Base-by-base conservation (phyloP, 2,797 vertebrate species). In the Bradypodion ventrale region DNA sequence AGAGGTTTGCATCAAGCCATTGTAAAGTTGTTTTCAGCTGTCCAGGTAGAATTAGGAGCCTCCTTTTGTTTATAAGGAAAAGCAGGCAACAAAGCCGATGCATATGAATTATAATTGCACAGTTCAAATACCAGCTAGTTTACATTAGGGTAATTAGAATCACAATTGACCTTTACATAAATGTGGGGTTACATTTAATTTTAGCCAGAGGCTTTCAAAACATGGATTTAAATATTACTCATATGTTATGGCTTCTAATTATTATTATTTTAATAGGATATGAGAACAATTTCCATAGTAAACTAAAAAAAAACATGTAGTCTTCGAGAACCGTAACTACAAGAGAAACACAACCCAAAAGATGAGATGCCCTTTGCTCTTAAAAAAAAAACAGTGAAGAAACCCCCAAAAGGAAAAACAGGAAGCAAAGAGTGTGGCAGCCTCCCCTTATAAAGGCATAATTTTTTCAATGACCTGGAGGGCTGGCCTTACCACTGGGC, bases 121-220 rank as follows among this genome's bases (percentile, higher is more conserved):
- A 84, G 73, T 93, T 91, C 86, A 93, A 91, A 90, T 78, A 91
- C 27, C 27, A 87, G 86, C 82, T 89, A 72, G 82, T 92, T 94
- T 94, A 93, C 63, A 80, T 91, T 84, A 88, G 82, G 89, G 56
- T 92, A 92, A 94, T 91, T 89, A 93, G 91, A 93, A 93, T 93
- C 83, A 89, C 83, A 91, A 88, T 19, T 93, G 91, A 92, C 90
- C 93, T 94, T 94, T 93, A 46, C 27, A 86, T 83, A 88, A 89
- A 89, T 1, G 3, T 80, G 89, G 25, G 5, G 76, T 77, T 91
- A 86, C 83, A 79, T 73, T 91, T 92, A 90, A 94, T 93, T 94
- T 87, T 92, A 91, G 88, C 90, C 89, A 91, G 70, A 66, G 90
- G 89, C 86, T 90, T 89, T 92, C 82, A 85, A 92, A 93, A 83